phyloP scores from a whole-genome alignment of 2,797 vertebrate genomes.

The Acanthurus leucopareius region DNA sequence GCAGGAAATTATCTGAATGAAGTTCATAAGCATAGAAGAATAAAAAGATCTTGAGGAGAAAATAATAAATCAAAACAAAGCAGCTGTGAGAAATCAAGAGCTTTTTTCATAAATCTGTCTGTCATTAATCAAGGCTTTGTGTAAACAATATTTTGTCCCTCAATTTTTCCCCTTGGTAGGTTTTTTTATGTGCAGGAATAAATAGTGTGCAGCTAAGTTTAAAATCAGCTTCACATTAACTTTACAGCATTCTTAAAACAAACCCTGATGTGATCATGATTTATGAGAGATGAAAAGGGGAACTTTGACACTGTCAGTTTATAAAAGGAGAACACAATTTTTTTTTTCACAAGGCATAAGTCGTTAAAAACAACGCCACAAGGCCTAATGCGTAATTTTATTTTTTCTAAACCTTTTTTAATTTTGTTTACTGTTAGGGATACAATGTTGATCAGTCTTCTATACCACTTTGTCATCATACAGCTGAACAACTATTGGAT shows the following conservation, averaged over 20 bases:
- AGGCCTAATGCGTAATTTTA: too few relatives aligned
- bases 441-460: too few relatives aligned
- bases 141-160: not conserved
- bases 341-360: too few relatives aligned
- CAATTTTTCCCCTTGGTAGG: not conserved
- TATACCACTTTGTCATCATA: too few relatives aligned
- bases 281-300: slow-evolving; percentile 66
- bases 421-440: too few relatives aligned
- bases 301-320: slow-evolving; percentile 31
- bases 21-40: not conserved
- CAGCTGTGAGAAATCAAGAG: slow-evolving; percentile 26
- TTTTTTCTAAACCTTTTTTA: too few relatives aligned
- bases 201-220: not conserved
- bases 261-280: slow-evolving; percentile 8
- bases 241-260: slow-evolving; percentile 20
- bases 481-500: too few relatives aligned
- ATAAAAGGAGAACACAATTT: too few relatives aligned
- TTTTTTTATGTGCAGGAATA: slow-evolving; percentile 1
- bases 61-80: slow-evolving; percentile 56
- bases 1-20: slow-evolving; percentile 18
- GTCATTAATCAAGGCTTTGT: slow-evolving; percentile 17
- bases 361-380: too few relatives aligned
- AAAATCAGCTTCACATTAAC: slow-evolving; percentile 1
- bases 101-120: slow-evolving; percentile 27
- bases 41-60: slow-evolving; percentile 3